These are phyloP conservation scores for Erebia aethiops DNA, from an alignment of 2,888 invertebrate genomes.

Conservation along the genomic window DNA sequence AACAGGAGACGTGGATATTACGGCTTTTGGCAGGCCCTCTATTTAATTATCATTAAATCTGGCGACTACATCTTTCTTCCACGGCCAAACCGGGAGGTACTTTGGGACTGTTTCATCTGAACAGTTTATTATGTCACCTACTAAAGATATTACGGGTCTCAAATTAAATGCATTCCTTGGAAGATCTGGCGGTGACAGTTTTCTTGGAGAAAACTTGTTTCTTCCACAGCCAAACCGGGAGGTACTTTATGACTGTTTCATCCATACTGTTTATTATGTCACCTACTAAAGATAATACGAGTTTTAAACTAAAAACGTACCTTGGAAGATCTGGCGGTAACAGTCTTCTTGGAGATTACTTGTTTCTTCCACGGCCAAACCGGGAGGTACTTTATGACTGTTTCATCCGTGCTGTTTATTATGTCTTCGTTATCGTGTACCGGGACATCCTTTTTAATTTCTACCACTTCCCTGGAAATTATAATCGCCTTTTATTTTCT, in stretches of 20 bases:
- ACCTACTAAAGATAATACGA: too few relatives aligned
- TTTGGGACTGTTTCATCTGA: conserved; percentile 48
- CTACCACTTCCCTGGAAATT: conserved; percentile 61
- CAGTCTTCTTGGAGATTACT: conserved; percentile 44
- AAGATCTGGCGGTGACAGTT: conserved; percentile 50
- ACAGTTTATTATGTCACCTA: too few relatives aligned
- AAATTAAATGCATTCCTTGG: conserved; percentile 50
- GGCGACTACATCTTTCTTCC: conserved; percentile 49
- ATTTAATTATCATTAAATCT: too few relatives aligned
- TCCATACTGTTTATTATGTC: conserved; percentile 57
- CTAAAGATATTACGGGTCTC: too few relatives aligned
- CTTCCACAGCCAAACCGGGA: conserved; percentile 66
- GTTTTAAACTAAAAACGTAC: conserved; percentile 42
- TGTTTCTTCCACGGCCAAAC: conserved; percentile 66
- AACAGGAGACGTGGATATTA: too few relatives aligned
- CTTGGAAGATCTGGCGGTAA: conserved; percentile 54
- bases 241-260: conserved; percentile 55
- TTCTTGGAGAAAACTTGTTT: conserved; percentile 43
- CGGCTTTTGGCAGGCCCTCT: too few relatives aligned
- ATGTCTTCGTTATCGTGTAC: conserved; percentile 57
- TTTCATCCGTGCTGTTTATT: conserved; percentile 56
- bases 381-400: conserved; percentile 53
- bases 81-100: conserved; percentile 63
- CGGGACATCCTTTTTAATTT: conserved; percentile 51
- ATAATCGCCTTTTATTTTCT: neutral